Percentiles rank a stretch among this genome's conserved stretches.
These are phyloP conservation scores for Pachyramphus minor DNA, from an alignment of 2,113 vertebrate species.

Conservation along the genomic window DNA sequence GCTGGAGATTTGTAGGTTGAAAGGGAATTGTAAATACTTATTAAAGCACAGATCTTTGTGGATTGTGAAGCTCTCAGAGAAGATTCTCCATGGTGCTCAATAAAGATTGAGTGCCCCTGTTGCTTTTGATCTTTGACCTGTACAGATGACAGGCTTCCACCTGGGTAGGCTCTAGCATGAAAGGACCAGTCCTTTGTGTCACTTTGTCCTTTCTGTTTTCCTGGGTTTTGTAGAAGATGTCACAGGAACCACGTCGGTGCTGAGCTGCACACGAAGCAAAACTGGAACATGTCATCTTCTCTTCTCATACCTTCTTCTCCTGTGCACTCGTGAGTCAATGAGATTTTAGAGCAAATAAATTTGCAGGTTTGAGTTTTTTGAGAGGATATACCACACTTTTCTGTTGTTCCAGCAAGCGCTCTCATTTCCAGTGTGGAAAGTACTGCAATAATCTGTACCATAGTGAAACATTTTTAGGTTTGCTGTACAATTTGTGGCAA, in stretches of 20 bases:
- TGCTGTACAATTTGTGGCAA: neutral
- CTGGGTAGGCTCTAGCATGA: neutral
- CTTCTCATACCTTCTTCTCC: neutral
- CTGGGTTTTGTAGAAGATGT: neutral
- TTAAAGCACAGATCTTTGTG: neutral
- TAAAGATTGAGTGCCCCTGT: fast-evolving
- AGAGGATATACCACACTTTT: fast-evolving
- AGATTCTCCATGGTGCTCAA: neutral
- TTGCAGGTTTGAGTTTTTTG: neutral
- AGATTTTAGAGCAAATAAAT: neutral
- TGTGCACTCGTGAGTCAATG: fast-evolving
- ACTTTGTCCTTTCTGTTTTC: neutral
- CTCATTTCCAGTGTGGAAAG: neutral
- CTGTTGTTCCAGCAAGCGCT: neutral
- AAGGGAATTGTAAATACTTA: neutral
- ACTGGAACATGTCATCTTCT: neutral
- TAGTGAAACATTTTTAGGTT: neutral
- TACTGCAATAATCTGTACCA: neutral
- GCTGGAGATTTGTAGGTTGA: neutral
- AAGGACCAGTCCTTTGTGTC: neutral
- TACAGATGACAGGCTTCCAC: neutral
- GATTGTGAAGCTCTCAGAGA: neutral
- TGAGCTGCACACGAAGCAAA: neutral
- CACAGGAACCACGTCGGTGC: fast-evolving
- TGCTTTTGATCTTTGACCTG: neutral